phyloP scores from a whole-genome alignment of 2,888 invertebrate genomes.

The Psylliodes chrysocephalus region DNA sequence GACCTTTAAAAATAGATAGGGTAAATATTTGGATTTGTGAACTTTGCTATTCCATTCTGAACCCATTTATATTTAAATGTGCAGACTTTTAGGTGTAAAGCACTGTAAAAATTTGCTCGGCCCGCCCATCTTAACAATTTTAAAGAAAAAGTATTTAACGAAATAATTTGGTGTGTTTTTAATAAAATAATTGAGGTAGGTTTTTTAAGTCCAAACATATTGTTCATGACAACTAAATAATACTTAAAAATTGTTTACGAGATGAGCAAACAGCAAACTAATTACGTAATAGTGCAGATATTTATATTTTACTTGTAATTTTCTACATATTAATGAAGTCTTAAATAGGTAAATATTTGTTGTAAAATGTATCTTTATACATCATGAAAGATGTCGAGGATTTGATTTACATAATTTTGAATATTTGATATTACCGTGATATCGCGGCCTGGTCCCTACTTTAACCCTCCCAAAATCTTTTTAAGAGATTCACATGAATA shows the following conservation, averaged over 20 bases:
- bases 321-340: conserved; percentile 59
- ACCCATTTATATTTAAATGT: conserved; percentile 31
- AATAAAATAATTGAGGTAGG: conserved; percentile 26
- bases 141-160: neutral
- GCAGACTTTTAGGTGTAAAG: conserved; percentile 34
- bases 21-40: conserved; percentile 13
- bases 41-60: conserved; percentile 31
- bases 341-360: conserved; percentile 56
- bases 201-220: conserved; percentile 16
- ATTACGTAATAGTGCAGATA: conserved; percentile 57
- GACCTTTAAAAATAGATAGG: conserved; percentile 8
- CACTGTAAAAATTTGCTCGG: conserved; percentile 29
- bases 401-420: conserved; percentile 63
- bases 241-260: conserved; percentile 16
- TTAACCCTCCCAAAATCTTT: conserved; percentile 61
- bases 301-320: conserved; percentile 52
- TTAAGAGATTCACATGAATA: conserved; percentile 52
- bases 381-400: conserved; percentile 59
- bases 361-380: conserved; percentile 62
- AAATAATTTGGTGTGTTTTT: neutral
- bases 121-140: neutral
- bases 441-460: conserved; percentile 68
- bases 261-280: conserved; percentile 23
- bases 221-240: conserved; percentile 3
- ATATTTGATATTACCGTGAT: conserved; percentile 66